phyloP scores from a whole-genome alignment of 2,113 vertebrate species.

The Periophthalmus modestus region DNA sequence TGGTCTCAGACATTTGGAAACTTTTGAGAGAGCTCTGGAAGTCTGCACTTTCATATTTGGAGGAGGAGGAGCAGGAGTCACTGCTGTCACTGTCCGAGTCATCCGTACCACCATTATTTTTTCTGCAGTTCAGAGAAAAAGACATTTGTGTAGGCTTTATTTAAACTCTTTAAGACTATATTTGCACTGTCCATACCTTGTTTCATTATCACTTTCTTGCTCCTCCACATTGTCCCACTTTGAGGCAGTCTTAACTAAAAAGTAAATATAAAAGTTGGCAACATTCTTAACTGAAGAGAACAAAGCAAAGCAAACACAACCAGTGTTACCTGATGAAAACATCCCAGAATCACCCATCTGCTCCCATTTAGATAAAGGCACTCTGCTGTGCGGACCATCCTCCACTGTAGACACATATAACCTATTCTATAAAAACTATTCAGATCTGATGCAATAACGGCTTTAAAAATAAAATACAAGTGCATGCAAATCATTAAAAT shows the following conservation, averaged over 20 bases:
- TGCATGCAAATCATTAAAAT: not conserved
- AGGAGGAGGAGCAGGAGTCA: constrained; percentile 61
- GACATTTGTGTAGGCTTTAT: not conserved
- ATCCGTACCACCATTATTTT: constrained; percentile 55
- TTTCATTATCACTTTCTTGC: constrained; percentile 50
- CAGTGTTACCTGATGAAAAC: constrained; percentile 62
- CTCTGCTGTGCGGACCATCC: constrained; percentile 54
- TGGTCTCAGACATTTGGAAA: constrained; percentile 79
- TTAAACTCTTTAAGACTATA: not conserved
- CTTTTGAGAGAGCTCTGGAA: constrained; percentile 75
- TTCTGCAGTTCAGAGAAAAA: constrained; percentile 27
- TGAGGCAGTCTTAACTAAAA: constrained; percentile 71
- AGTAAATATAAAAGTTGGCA: constrained; percentile 17
- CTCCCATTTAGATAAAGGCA: constrained; percentile 83
- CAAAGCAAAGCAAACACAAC: not conserved
- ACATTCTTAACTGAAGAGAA: not conserved
- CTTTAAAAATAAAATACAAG: not conserved
- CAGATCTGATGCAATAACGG: not conserved
- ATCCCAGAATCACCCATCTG: constrained; percentile 62
- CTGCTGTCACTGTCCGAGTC: constrained; percentile 72
- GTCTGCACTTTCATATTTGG: constrained; percentile 74
- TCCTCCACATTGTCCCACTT: constrained; percentile 70
- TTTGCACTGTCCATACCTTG: constrained; percentile 48
- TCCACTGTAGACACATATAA: constrained; percentile 64
- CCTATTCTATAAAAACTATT: not conserved